A percentile compares a stretch with the other conserved stretches of the same genome.
These are phyloP conservation scores for Heterotilapia buettikoferi DNA, from an alignment of 2,113 vertebrate genomes.

Conservation along the genomic window DNA sequence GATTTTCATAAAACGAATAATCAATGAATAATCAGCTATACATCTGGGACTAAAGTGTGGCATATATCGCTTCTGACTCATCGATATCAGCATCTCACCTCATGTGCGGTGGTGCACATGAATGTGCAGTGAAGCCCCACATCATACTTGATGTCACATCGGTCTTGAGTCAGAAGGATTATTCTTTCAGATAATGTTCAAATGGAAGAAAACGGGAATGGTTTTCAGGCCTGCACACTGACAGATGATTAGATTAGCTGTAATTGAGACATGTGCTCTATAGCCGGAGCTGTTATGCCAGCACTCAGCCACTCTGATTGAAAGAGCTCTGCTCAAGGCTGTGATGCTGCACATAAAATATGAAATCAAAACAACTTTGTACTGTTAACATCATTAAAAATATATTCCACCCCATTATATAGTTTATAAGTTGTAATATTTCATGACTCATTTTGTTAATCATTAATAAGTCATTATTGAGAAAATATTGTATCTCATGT, in stretches of 20 bases:
- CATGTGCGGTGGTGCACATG: background rate
- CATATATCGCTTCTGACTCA: background rate
- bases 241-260: slow-evolving; percentile 49
- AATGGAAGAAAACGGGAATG: slow-evolving; percentile 8
- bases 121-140: background rate
- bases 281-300: slow-evolving; percentile 2
- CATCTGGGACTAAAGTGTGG: background rate
- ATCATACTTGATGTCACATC: background rate
- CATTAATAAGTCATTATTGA: background rate
- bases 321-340: background rate
- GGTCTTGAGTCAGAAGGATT: background rate
- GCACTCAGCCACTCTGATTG: slow-evolving; percentile 13
- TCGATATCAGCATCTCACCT: background rate
- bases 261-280: slow-evolving; percentile 49
- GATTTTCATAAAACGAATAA: background rate
- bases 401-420: background rate
- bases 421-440: background rate
- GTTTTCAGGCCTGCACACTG: slow-evolving; percentile 16
- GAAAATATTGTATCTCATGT: background rate
- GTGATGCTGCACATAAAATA: background rate
- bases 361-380: background rate
- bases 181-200: background rate
- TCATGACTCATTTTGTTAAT: background rate
- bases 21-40: background rate
- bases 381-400: background rate